phyloP scores from a whole-genome alignment of 2,113 vertebrate genomes.

The Pteruthius melanotis region DNA sequence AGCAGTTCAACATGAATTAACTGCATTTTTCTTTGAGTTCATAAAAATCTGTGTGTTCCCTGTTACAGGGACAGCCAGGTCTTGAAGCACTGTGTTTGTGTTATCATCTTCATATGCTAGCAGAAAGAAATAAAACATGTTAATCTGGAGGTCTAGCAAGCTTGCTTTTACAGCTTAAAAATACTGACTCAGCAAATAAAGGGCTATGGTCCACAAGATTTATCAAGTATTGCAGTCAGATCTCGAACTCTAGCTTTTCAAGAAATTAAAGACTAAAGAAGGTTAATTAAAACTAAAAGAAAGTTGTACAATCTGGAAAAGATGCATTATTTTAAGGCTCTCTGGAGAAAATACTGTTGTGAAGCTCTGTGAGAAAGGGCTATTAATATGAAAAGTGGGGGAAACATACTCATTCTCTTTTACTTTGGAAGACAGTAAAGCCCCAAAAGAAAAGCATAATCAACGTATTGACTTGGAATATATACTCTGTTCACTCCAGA shows the following conservation, averaged over 20 bases:
- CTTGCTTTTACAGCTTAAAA: neutral
- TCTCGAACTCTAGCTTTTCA: conserved; percentile 6
- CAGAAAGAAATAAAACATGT: neutral
- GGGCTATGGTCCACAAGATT: neutral
- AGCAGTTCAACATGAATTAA: neutral
- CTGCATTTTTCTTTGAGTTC: neutral
- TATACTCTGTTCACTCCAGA: neutral
- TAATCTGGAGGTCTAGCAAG: neutral
- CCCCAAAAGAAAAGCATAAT: neutral
- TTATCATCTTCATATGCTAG: neutral
- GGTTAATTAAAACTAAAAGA: neutral
- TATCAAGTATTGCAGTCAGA: neutral
- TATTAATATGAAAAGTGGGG: neutral
- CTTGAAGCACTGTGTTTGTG: neutral
- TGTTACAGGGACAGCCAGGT: neutral
- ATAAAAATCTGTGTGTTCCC: neutral
- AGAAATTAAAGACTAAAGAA: neutral
- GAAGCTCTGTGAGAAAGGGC: neutral
- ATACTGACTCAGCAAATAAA: neutral
- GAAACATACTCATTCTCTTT: neutral
- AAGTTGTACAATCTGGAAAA: neutral
- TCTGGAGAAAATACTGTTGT: neutral
- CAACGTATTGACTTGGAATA: neutral
- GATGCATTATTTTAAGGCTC: neutral
- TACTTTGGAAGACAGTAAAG: neutral